Conservation (phyloP, 2,797 vertebrate species). For the Hirundo rustica region DNA sequence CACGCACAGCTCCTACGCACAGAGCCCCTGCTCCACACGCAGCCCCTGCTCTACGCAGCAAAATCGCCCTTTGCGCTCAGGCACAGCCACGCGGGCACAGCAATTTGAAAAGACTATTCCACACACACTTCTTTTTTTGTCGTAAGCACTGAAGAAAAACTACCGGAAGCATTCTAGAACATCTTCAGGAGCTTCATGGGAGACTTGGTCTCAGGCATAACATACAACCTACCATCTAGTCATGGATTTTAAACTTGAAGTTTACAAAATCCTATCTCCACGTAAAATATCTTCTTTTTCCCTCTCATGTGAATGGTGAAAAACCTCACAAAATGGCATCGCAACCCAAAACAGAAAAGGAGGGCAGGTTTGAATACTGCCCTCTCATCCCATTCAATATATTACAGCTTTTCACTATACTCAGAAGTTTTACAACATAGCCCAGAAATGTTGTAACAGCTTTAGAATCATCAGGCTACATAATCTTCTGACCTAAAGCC, state of each 20-base stretch:
- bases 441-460: conserved; percentile 4
- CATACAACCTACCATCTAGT: background rate
- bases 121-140: background rate
- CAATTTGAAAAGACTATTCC: background rate
- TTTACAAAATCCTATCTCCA: background rate
- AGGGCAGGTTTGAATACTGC: background rate
- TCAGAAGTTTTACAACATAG: background rate
- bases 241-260: background rate
- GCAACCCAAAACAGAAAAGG: background rate
- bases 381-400: background rate
- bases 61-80: background rate
- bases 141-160: background rate
- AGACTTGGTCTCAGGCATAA: background rate
- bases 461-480: conserved; percentile 30
- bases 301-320: background rate
- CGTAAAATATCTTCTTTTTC: accelerated
- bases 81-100: background rate
- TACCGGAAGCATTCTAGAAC: background rate
- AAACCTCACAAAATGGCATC: background rate
- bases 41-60: accelerated
- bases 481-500: conserved; percentile 47
- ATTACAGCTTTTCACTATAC: background rate
- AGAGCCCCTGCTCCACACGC: no score
- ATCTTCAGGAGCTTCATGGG: background rate
- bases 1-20: no score